Evolutionary conservation across 1,140 invertebrate species (phyloP).

Genomic region (Trichonephila inaurata): DNA sequence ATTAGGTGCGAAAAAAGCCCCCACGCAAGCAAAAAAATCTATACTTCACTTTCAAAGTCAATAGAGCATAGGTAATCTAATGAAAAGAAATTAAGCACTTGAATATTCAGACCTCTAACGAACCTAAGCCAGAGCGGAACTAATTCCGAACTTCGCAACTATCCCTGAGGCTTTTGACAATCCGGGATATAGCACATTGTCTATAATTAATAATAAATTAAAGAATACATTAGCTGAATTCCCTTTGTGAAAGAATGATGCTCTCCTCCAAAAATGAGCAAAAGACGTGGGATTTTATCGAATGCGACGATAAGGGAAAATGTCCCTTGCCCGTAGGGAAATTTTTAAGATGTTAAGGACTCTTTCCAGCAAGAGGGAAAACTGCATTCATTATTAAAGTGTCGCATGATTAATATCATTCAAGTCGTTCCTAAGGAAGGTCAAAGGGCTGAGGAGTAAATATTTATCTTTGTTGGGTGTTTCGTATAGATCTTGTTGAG

Average conservation of each 20-base stretch:
- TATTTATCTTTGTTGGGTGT: conserved; percentile 39
- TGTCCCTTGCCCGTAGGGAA: background rate
- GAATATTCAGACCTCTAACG: background rate
- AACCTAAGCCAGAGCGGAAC: background rate
- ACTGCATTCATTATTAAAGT: conserved; percentile 48
- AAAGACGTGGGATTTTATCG: conserved; percentile 39
- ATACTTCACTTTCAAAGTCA: background rate
- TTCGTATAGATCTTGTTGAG: background rate
- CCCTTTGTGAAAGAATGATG: background rate
- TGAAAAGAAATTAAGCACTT: background rate
- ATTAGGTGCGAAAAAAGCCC: too few relatives aligned
- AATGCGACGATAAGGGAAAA: conserved; percentile 36
- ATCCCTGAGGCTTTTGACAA: background rate
- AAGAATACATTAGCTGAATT: conserved; percentile 47
- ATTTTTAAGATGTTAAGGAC: conserved; percentile 40
- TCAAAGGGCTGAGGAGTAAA: background rate
- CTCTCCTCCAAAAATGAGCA: background rate
- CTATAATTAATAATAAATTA: conserved; percentile 65
- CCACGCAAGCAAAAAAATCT: too few relatives aligned
- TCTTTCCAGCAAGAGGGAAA: background rate
- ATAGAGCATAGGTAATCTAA: background rate
- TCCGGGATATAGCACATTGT: background rate
- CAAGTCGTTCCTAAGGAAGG: background rate
- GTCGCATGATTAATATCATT: conserved; percentile 42
- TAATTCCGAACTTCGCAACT: background rate